Conservation (phyloP, 37 sponge, comb jelly and placozoan genomes). For the Mnemiopsis leidyi region DNA sequence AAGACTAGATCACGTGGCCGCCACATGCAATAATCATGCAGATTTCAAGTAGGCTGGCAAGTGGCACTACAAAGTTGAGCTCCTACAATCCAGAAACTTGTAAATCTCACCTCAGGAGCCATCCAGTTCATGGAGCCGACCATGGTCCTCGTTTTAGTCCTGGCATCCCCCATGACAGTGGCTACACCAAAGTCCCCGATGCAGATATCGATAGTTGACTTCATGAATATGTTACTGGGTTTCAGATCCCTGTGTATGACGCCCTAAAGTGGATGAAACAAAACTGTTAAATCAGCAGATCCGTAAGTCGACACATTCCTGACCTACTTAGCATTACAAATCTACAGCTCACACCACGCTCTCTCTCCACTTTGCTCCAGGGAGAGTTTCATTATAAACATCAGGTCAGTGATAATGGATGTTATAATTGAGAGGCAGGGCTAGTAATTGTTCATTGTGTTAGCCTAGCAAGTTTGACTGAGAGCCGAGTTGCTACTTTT, state of each 20-base stretch:
- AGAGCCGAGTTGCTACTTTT: no score
- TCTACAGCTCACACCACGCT: no score
- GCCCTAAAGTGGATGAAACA: neutral
- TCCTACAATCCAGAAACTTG: no score
- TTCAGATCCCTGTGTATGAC: conserved; percentile 72
- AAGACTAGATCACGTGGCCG: no score
- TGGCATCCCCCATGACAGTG: conserved; percentile 73
- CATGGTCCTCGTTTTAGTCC: conserved; percentile 71
- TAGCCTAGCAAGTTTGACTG: neutral
- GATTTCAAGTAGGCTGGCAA: no score
- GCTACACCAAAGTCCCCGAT: conserved; percentile 88
- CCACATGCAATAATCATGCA: no score
- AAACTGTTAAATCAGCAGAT: no score
- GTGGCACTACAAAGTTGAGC: no score
- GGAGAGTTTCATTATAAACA: neutral
- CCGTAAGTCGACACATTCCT: neutral
- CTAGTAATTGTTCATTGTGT: neutral
- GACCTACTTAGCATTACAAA: neutral
- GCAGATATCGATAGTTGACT: conserved; percentile 67
- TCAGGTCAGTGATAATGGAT: neutral
- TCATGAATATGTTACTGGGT: conserved; percentile 83
- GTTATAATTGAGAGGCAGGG: neutral
- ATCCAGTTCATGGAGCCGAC: conserved; percentile 81
- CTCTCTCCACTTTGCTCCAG: no score
- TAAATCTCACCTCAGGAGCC: conserved; percentile 77